A percentile compares a stretch with the other conserved stretches of the same genome.
phyloP scores from a whole-genome alignment of 2,888 invertebrate genomes.

The Terebella lapidaria region DNA sequence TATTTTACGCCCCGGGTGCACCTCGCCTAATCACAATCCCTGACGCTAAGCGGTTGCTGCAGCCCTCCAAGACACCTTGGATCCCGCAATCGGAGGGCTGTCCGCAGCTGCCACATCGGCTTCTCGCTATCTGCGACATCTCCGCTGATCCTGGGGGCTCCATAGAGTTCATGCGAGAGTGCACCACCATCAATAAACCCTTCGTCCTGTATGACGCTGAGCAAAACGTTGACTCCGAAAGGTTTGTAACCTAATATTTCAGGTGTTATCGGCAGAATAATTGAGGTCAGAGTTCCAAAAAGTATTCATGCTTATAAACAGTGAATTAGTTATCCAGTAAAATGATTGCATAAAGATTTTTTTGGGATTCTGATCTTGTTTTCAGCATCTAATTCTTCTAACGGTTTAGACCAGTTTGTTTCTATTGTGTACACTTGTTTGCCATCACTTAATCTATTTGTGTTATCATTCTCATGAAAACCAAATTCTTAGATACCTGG shows the following conservation, averaged over 20 bases:
- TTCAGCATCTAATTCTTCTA: no score
- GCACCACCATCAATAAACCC: conserved; percentile 98
- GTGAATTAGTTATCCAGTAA: neutral
- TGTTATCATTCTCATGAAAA: no score
- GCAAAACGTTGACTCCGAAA: conserved; percentile 91
- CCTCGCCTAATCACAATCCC: conserved; percentile 95
- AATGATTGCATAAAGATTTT: no score
- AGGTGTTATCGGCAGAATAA: neutral
- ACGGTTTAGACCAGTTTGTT: no score
- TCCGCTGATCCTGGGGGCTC: conserved; percentile 98
- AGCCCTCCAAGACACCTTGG: conserved; percentile 66
- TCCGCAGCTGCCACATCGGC: conserved; percentile 54
- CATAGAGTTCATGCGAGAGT: conserved; percentile 99
- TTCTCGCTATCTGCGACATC: conserved; percentile 93
- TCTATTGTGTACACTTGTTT: no score
- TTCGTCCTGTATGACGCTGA: conserved; percentile 99
- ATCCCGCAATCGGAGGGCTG: conserved; percentile 8
- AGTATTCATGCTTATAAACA: neutral
- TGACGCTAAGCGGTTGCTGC: conserved; percentile 89
- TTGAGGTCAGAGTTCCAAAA: neutral
- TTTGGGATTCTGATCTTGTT: no score
- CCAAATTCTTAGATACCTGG: no score
- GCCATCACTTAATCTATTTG: no score
- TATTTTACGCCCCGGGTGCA: conserved; percentile 97
- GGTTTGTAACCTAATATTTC: conserved; percentile 53